These are phyloP conservation scores for Trogon surrucura DNA, from an alignment of 2,113 vertebrate species.

Conservation along the genomic window DNA sequence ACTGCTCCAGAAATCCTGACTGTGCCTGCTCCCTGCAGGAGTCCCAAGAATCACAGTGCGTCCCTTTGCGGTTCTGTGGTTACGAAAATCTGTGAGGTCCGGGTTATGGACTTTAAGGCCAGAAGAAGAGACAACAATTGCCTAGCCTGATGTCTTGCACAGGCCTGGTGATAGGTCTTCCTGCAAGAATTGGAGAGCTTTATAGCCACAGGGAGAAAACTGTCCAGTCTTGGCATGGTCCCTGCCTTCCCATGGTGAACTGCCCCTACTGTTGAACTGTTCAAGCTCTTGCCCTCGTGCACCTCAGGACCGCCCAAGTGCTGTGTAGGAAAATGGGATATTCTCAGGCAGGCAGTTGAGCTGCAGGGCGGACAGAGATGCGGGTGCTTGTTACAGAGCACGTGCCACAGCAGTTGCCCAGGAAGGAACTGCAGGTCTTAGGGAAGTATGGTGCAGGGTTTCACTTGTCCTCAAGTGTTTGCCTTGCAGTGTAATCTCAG, in stretches of 20 bases:
- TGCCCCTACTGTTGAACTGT: neutral
- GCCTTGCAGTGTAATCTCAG: neutral
- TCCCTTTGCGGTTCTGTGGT: too few relatives aligned
- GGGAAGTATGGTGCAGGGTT: neutral
- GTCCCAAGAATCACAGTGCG: too few relatives aligned
- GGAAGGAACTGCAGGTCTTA: neutral
- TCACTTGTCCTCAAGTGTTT: neutral
- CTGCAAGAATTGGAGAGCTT: neutral
- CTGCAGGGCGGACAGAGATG: neutral
- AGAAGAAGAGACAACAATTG: neutral
- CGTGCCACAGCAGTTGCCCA: neutral
- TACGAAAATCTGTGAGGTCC: neutral
- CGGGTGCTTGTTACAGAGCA: neutral
- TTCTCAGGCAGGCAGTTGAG: rapidly evolving
- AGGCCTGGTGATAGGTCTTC: neutral
- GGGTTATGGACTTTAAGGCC: neutral
- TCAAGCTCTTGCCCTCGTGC: neutral
- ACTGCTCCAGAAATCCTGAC: neutral
- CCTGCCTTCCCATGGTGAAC: neutral
- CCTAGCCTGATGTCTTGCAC: neutral
- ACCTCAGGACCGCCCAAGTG: neutral
- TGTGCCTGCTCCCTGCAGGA: neutral
- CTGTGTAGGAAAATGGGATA: neutral
- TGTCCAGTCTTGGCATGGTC: neutral
- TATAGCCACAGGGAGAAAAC: neutral